phyloP scores from a whole-genome alignment of 2,888 invertebrate genomes.

The Drosophila neotestacea region DNA sequence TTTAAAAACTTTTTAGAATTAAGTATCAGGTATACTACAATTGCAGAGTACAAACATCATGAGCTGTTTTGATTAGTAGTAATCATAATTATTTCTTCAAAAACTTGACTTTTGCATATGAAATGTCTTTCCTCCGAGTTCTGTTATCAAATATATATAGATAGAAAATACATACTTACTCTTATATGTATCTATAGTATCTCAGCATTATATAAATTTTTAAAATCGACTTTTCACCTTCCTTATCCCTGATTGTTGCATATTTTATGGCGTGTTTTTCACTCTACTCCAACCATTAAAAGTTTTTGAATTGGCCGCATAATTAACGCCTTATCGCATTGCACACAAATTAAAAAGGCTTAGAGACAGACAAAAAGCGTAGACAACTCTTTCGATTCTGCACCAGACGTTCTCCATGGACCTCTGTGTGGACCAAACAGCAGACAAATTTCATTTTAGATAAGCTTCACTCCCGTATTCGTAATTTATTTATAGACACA shows the following conservation, averaged over 20 bases:
- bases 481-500: constrained; percentile 55
- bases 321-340: constrained; percentile 72
- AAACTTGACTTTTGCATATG: no score
- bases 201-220: not conserved
- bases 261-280: constrained; percentile 44
- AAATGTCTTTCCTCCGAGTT: not conserved
- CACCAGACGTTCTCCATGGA: constrained; percentile 59
- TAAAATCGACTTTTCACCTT: not conserved
- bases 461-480: constrained; percentile 44
- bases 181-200: not conserved
- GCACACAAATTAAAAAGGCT: constrained; percentile 72
- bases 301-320: constrained; percentile 38
- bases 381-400: constrained; percentile 34
- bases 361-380: constrained; percentile 40
- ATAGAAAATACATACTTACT: no score
- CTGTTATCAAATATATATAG: not conserved
- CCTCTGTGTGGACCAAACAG: constrained; percentile 53
- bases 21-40: no score
- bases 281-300: constrained; percentile 4
- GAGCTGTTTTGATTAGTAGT: not conserved
- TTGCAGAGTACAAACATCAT: no score
- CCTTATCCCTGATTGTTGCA: constrained; percentile 36
- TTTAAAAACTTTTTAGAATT: no score
- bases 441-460: constrained; percentile 64
- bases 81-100: not conserved